These are phyloP conservation scores for Oreohelix idahoensis DNA, from an alignment of 1,140 invertebrate species.

Conservation along the genomic window DNA sequence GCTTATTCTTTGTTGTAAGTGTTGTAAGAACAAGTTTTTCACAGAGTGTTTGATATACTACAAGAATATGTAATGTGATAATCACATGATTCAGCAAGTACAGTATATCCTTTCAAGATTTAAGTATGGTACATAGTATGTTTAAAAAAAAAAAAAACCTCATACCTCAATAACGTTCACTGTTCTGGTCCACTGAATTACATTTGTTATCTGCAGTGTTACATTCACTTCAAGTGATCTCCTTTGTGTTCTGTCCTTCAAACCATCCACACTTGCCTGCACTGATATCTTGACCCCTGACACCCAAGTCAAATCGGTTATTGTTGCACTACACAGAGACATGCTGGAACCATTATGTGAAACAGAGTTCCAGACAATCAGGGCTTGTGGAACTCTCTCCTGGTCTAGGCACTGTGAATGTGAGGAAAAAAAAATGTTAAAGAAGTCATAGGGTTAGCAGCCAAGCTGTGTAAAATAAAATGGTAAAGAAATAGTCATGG, in stretches of 20 bases:
- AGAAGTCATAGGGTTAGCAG: no score
- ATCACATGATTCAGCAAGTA: no score
- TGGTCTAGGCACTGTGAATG: constrained; percentile 46
- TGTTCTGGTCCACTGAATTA: not conserved
- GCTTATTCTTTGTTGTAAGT: no score
- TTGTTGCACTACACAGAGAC: constrained; percentile 42
- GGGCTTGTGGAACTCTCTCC: constrained; percentile 45
- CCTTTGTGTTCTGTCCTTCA: constrained; percentile 49
- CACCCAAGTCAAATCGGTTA: constrained; percentile 46
- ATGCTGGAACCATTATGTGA: constrained; percentile 10
- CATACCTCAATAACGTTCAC: constrained; percentile 12
- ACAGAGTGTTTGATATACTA: no score
- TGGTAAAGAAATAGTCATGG: no score
- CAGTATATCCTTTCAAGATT: no score
- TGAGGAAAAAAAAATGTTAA: no score
- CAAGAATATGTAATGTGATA: no score
- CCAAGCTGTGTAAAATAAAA: no score
- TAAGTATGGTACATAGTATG: no score
- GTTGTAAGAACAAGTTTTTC: no score
- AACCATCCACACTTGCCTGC: constrained; percentile 46
- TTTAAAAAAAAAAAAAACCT: no score
- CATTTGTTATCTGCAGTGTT: constrained; percentile 11
- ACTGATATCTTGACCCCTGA: constrained; percentile 41
- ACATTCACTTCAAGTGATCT: constrained; percentile 31
- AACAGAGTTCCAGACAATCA: constrained; percentile 39